phyloP scores from a whole-genome alignment of 2,797 vertebrate species.

The Liparis tanakae region DNA sequence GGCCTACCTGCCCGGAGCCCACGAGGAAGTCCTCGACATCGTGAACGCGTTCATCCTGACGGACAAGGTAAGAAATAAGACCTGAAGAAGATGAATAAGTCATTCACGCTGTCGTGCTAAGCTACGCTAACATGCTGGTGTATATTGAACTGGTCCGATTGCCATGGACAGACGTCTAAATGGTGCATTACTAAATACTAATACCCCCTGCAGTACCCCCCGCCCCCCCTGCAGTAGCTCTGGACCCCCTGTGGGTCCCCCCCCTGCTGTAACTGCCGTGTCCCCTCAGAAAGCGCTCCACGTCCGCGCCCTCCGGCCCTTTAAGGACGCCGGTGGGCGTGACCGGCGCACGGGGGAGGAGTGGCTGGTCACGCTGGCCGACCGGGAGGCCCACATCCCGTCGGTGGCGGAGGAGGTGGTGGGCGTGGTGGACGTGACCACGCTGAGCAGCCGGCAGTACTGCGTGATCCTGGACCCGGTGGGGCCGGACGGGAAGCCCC shows the following conservation, averaged over 20 bases:
- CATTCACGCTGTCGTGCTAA: too few relatives aligned
- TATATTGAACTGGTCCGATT: too few relatives aligned
- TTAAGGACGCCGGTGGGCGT: constrained; percentile 74
- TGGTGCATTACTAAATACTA: too few relatives aligned
- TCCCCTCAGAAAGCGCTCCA: constrained; percentile 87
- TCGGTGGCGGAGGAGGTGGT: constrained; percentile 90
- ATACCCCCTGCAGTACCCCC: too few relatives aligned
- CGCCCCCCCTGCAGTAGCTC: too few relatives aligned
- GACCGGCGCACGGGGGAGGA: constrained; percentile 90
- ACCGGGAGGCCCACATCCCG: constrained; percentile 89
- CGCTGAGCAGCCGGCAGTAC: constrained; percentile 88
- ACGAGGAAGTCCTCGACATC: constrained; percentile 90
- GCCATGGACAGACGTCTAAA: too few relatives aligned
- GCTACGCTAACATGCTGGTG: too few relatives aligned
- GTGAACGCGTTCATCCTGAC: constrained; percentile 91
- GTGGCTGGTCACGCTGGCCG: constrained; percentile 88
- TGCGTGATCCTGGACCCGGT: constrained; percentile 90
- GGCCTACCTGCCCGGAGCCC: constrained; percentile 89
- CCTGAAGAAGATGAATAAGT: too few relatives aligned
- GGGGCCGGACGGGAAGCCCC: constrained; percentile 86
- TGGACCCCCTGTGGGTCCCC: too few relatives aligned
- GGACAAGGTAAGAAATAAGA: constrained; percentile 84
- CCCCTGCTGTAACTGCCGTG: too few relatives aligned
- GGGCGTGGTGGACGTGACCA: constrained; percentile 87
- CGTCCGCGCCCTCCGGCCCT: constrained; percentile 87